Evolutionary conservation across 1,140 invertebrate genomes (phyloP), one percentile per base, ranked within the genome.

Genomic region (Ceratoteleas bidentatus): DNA sequence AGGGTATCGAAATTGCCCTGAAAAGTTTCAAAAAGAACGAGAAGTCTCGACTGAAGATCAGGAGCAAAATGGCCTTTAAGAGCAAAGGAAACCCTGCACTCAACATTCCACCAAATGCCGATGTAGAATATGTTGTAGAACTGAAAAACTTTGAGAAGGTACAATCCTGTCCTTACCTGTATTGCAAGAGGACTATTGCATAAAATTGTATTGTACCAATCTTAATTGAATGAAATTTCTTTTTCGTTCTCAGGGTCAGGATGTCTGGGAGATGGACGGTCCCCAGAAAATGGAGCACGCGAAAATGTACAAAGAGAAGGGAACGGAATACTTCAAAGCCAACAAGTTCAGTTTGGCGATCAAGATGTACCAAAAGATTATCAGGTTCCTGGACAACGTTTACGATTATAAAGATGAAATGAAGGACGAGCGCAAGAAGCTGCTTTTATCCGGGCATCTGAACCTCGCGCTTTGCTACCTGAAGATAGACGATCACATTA

Each of bases 391-490:
- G 49, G 92, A 94, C 57, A 85, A 88, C 83, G 91, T 92, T 76
- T 89, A 90, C 8, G 84, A 89, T 85, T 89, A 66, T 34, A 78
- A 87, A 40, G 86, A 79, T 5, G 85, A 88, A 9, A 16, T 85
- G n/a, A 66, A 81, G 66, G 45, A 58, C 0, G 91, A 95, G 84
- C 90, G 93, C n/a, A 93, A 95, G 49, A 88, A 91, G 6, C 87
- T 98, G 0, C 87, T 96, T 2, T 77, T 97, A 5, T 95, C 96
- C 0, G 93, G 94, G 0, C 93, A 97, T 87, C 92, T 98, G 33
- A 99, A 99, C 92, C 92, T 97, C 3, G 94, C 97, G 0, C 91
- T 99, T 54, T 97, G 96, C 85, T 94, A 96, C 86, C 90, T 99
- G 15, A 99, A 99, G 90, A 90, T 94, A 10, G 93, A 95, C n/a